Conservation (phyloP, 2,113 vertebrate species). For the Oxyura jamaicensis region DNA sequence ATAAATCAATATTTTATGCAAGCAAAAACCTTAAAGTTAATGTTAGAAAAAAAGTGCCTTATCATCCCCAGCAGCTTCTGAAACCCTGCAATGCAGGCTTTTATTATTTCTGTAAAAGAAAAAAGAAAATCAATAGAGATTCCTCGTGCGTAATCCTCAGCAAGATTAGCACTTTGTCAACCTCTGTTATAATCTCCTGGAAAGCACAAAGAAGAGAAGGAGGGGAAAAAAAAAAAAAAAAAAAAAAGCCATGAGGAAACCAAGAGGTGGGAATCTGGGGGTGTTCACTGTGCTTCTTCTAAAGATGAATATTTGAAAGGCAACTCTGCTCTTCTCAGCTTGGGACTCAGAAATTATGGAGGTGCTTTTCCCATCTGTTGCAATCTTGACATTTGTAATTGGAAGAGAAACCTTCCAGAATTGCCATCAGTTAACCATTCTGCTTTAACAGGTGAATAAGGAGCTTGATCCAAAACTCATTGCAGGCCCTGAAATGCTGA, state of each 20-base stretch:
- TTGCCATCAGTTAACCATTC: too few species aligned
- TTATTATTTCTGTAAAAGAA: slow-evolving; percentile 56
- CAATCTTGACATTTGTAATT: not conserved
- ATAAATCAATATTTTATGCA: slow-evolving; percentile 47
- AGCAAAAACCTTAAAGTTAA: slow-evolving; percentile 29
- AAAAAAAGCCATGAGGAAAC: not conserved
- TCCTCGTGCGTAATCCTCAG: slow-evolving; percentile 39
- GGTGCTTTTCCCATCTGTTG: not conserved
- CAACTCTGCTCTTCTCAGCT: not conserved
- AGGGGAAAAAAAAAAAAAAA: not conserved
- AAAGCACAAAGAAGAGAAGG: not conserved
- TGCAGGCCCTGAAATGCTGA: fast-evolving
- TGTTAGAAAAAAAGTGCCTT: slow-evolving; percentile 4
- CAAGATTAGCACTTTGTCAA: slow-evolving; percentile 61
- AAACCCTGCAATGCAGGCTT: slow-evolving; percentile 60
- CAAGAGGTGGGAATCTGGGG: not conserved
- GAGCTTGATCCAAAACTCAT: not conserved
- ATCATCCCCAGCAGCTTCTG: slow-evolving; percentile 56
- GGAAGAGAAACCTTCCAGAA: not conserved
- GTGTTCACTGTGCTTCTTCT: not conserved
- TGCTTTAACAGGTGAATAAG: not conserved
- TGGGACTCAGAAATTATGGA: not conserved
- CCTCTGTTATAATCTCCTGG: slow-evolving; percentile 46
- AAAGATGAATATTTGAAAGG: not conserved
- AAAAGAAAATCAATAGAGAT: slow-evolving; percentile 54